These are phyloP conservation scores for Strigamia crassipes DNA, from an alignment of 2,888 invertebrate species.

Conservation along the genomic window DNA sequence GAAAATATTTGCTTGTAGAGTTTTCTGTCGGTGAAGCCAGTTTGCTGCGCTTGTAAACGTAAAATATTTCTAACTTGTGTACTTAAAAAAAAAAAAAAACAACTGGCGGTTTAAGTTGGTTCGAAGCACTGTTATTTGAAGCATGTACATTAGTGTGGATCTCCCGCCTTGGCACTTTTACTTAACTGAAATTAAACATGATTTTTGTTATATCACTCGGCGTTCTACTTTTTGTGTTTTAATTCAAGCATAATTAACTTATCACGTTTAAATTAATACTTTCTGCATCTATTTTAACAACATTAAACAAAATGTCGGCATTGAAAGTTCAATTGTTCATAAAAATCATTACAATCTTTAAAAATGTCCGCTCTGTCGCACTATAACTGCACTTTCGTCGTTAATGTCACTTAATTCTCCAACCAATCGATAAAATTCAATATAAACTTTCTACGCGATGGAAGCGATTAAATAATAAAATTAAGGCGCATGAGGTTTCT, in stretches of 20 bases:
- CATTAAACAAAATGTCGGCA: background rate
- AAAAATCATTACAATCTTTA: background rate
- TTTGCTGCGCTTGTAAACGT: constrained; percentile 29
- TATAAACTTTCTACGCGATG: no score
- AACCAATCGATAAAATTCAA: no score
- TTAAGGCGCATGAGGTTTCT: no score
- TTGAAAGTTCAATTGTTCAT: background rate
- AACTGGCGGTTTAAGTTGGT: constrained; percentile 28
- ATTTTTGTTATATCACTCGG: constrained; percentile 15
- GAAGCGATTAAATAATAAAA: no score
- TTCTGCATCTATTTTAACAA: background rate
- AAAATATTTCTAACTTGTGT: constrained; percentile 38
- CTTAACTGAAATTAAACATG: constrained; percentile 25
- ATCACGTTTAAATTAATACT: background rate
- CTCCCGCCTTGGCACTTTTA: constrained; percentile 35
- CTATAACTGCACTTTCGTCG: background rate
- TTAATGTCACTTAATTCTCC: no score
- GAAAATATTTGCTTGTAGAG: constrained; percentile 20
- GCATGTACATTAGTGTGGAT: constrained; percentile 38
- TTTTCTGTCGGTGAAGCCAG: constrained; percentile 22
- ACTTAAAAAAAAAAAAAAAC: background rate
- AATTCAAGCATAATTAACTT: background rate
- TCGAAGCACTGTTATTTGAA: constrained; percentile 38
- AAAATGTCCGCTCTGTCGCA: background rate
- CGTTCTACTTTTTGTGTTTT: constrained; percentile 1